Percentiles rank a stretch among this genome's conserved stretches.
Evolutionary conservation across 92 coral and sea anemone genomes (phyloP).

Genomic region (Zoanthus gigantus): DNA sequence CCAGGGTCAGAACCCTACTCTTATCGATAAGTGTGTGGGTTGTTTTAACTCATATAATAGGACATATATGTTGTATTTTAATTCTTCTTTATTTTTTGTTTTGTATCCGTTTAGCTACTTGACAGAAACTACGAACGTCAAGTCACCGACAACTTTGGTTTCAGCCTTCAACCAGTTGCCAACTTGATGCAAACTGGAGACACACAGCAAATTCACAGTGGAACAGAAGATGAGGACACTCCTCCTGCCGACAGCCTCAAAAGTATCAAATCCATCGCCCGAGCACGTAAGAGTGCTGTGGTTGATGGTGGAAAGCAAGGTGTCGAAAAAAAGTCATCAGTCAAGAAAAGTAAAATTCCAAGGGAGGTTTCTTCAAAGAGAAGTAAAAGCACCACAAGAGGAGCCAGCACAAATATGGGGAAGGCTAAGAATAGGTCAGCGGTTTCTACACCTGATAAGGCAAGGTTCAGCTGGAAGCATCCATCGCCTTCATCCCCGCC

Average conservation of each 20-base stretch:
- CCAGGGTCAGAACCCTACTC: too few relatives aligned
- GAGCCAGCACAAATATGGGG: neutral
- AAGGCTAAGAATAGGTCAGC: neutral
- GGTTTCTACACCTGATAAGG: conserved; percentile 39
- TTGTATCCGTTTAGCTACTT: conserved; percentile 6
- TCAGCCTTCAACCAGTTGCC: conserved; percentile 62
- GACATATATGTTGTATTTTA: too few relatives aligned
- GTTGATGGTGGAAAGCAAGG: conserved; percentile 48
- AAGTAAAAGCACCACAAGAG: conserved; percentile 39
- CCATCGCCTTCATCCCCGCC: conserved; percentile 87
- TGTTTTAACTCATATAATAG: neutral
- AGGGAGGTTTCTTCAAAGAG: conserved; percentile 25
- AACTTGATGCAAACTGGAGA: conserved; percentile 24
- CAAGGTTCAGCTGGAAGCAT: conserved; percentile 69
- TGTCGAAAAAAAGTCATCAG: conserved; percentile 45
- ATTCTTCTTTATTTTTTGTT: neutral
- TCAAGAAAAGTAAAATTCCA: conserved; percentile 59
- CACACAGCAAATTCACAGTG: conserved; percentile 43
- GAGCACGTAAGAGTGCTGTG: conserved; percentile 75
- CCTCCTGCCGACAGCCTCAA: conserved; percentile 96
- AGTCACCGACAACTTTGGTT: conserved; percentile 70
- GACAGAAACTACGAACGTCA: conserved; percentile 67
- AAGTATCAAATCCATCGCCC: conserved; percentile 87
- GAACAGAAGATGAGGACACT: conserved; percentile 82
- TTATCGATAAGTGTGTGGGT: too few relatives aligned